Evolutionary conservation across 2,888 invertebrate genomes (phyloP).

Genomic region (Mimachlamys varia): DNA sequence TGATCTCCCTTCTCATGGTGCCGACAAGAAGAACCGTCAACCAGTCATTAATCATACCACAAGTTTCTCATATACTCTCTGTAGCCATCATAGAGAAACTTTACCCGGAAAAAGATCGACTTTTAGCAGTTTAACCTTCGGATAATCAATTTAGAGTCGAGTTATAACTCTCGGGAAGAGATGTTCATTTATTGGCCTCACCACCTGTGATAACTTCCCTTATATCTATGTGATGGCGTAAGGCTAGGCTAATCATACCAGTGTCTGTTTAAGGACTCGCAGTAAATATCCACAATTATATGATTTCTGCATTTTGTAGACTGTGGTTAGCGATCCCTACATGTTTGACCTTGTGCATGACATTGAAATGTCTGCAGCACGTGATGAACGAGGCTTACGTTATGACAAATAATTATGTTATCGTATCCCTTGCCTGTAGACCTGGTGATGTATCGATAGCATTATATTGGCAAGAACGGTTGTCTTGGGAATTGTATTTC

Average conservation of each 20-base stretch:
- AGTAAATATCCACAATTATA: too few relatives aligned
- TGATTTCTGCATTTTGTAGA: background rate
- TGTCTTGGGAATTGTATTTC: background rate
- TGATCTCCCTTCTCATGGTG: background rate
- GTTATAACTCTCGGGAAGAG: background rate
- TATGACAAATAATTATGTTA: background rate
- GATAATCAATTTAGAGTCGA: background rate
- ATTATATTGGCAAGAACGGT: background rate
- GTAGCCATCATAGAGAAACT: background rate
- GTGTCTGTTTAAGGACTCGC: too few relatives aligned
- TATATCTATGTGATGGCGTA: background rate
- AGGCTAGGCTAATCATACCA: background rate
- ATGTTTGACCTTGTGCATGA: background rate
- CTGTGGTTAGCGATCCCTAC: background rate
- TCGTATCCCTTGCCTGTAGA: background rate
- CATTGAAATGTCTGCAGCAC: constrained; percentile 18
- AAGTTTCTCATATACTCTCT: background rate
- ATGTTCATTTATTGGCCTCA: background rate
- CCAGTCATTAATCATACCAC: background rate
- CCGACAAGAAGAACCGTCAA: background rate
- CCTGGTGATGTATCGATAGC: background rate
- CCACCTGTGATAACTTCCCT: background rate
- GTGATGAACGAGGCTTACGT: background rate
- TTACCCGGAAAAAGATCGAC: background rate
- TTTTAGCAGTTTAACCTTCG: background rate